A percentile compares a stretch with the other conserved stretches of the same genome.
phyloP scores from a whole-genome alignment of 2,113 vertebrate species.

The Epinephelus lanceolatus region DNA sequence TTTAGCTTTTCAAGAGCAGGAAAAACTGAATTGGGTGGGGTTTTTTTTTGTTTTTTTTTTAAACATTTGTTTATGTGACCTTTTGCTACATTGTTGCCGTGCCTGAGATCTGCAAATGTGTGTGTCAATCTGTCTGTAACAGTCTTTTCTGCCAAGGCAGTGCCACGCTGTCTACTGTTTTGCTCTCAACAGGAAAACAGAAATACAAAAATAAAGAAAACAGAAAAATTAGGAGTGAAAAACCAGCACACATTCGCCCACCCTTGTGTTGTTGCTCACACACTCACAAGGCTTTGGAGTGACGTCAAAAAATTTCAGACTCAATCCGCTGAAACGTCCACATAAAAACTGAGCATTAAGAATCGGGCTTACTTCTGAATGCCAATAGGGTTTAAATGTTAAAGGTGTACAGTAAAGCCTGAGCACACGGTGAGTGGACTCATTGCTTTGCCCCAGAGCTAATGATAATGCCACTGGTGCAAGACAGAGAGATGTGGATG shows the following conservation, averaged over 20 bases:
- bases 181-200: too few relatives aligned
- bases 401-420: constrained; percentile 32
- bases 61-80: too few relatives aligned
- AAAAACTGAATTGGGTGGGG: too few relatives aligned
- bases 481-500: constrained; percentile 20
- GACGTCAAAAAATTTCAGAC: not conserved
- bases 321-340: not conserved
- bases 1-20: too few relatives aligned
- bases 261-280: not conserved
- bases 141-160: too few relatives aligned
- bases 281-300: not conserved
- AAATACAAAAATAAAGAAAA: not conserved
- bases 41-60: too few relatives aligned
- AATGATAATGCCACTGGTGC: constrained; percentile 33
- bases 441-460: constrained; percentile 15
- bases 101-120: too few relatives aligned
- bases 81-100: too few relatives aligned
- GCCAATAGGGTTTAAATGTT: constrained; percentile 38
- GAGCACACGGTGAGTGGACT: constrained; percentile 6
- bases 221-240: not conserved
- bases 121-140: too few relatives aligned
- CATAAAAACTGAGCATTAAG: constrained; percentile 3
- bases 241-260: not conserved
- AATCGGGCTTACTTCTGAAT: constrained; percentile 23
- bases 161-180: not conserved